phyloP scores from a whole-genome alignment of 2,797 vertebrate genomes.

The Sphaeramia orbicularis region DNA sequence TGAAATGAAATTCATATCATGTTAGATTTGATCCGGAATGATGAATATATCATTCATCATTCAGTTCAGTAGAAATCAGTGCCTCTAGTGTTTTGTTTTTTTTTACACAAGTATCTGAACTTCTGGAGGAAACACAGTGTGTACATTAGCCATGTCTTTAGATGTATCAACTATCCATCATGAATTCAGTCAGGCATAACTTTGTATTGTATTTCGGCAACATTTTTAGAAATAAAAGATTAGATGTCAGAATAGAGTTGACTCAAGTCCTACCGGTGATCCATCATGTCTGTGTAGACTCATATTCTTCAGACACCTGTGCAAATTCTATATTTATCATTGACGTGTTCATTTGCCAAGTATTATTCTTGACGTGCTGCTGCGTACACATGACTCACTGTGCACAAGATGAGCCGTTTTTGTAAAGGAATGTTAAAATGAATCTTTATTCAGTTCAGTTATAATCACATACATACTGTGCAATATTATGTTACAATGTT shows the following conservation, averaged over 20 bases:
- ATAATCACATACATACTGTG: conserved; percentile 68
- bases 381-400: not conserved
- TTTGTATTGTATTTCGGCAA: not conserved
- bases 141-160: not conserved
- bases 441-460: conserved; percentile 70
- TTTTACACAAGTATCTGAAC: too few relatives aligned
- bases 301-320: not conserved
- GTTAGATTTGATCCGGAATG: too few relatives aligned
- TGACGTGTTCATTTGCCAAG: not conserved
- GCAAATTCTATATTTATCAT: not conserved
- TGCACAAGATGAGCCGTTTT: conserved; percentile 11
- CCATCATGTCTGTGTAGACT: not conserved
- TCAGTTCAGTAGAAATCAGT: too few relatives aligned
- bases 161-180: conserved; percentile 8
- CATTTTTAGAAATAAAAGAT: not conserved
- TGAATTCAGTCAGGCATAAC: not conserved
- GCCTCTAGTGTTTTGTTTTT: too few relatives aligned
- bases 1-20: too few relatives aligned
- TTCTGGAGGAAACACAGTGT: too few relatives aligned
- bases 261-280: not conserved
- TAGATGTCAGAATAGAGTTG: not conserved
- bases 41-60: too few relatives aligned
- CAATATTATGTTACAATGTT: conserved; percentile 62
- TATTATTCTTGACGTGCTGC: not conserved
- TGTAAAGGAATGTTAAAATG: conserved; percentile 54